These are phyloP conservation scores for Dasypogon diadema DNA, from an alignment of 2,888 invertebrate genomes.

Conservation along the genomic window DNA sequence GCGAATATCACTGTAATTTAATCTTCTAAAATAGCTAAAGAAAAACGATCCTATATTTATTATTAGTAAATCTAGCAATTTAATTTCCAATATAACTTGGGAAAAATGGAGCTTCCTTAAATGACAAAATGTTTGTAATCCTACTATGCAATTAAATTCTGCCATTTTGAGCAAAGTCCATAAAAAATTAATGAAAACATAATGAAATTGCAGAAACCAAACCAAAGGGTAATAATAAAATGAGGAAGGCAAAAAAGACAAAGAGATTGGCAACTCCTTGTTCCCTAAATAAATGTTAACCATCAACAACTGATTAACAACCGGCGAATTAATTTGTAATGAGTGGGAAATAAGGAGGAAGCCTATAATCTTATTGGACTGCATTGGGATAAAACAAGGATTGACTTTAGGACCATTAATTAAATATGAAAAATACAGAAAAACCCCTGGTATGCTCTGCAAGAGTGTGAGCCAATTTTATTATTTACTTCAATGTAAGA, in stretches of 20 bases:
- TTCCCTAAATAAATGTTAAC: slow-evolving; percentile 53
- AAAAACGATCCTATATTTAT: no score
- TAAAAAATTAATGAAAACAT: slow-evolving; percentile 14
- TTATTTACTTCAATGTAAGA: background rate
- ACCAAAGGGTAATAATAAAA: slow-evolving; percentile 14
- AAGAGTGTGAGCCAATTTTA: background rate
- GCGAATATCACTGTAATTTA: no score
- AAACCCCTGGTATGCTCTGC: background rate
- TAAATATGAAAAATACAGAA: slow-evolving; percentile 16
- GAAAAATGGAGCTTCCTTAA: background rate
- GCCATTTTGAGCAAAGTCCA: background rate
- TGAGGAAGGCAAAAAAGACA: background rate
- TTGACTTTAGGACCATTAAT: slow-evolving; percentile 17
- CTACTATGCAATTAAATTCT: background rate
- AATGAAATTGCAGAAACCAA: background rate
- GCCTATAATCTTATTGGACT: background rate
- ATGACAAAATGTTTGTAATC: no score
- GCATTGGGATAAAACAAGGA: slow-evolving; percentile 17
- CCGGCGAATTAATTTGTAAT: slow-evolving; percentile 54
- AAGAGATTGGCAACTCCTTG: background rate
- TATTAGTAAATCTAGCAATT: background rate
- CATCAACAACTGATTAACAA: slow-evolving; percentile 56
- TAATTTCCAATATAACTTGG: background rate
- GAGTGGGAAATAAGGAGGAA: slow-evolving; percentile 1
- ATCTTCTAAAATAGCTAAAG: no score